Percentiles rank a stretch among this genome's conserved stretches.
These are phyloP conservation scores for Telmatochromis sp. DNA, from an alignment of 2,113 vertebrate species.

Conservation along the genomic window DNA sequence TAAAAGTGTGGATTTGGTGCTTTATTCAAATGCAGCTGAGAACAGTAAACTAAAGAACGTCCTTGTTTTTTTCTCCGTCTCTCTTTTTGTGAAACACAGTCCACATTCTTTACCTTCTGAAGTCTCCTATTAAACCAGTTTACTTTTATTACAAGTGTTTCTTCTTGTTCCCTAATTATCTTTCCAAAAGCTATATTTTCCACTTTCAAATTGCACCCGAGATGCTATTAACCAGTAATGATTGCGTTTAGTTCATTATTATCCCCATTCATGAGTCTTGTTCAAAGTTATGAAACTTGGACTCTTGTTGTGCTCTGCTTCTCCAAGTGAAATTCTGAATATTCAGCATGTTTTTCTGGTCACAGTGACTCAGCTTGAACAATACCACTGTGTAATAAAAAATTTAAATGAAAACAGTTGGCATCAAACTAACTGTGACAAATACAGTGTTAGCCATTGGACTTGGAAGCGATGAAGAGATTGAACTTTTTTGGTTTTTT, in stretches of 20 bases:
- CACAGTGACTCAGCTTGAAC: conserved; percentile 9
- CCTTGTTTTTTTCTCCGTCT: background rate
- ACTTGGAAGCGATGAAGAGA: background rate
- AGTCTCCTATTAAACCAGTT: background rate
- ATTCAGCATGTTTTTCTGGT: conserved; percentile 16
- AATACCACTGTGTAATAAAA: conserved; percentile 36
- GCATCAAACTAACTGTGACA: conserved; percentile 17
- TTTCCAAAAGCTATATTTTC: conserved; percentile 1
- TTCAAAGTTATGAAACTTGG: conserved; percentile 6
- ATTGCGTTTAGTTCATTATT: background rate
- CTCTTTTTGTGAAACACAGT: background rate
- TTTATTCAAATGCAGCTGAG: background rate
- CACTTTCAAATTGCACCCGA: background rate
- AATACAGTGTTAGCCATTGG: background rate
- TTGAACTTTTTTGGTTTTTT: background rate
- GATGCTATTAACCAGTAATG: background rate
- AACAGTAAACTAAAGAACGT: background rate
- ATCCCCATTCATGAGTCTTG: background rate
- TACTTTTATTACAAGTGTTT: background rate
- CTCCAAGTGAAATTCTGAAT: background rate
- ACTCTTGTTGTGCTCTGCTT: background rate
- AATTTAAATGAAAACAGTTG: conserved; percentile 18
- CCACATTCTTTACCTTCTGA: background rate
- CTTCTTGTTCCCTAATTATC: background rate
- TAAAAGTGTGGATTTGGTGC: background rate